A percentile compares a stretch with the other conserved stretches of the same genome.
Evolutionary conservation across 2,113 vertebrate genomes (phyloP).

Genomic region (Passer domesticus): DNA sequence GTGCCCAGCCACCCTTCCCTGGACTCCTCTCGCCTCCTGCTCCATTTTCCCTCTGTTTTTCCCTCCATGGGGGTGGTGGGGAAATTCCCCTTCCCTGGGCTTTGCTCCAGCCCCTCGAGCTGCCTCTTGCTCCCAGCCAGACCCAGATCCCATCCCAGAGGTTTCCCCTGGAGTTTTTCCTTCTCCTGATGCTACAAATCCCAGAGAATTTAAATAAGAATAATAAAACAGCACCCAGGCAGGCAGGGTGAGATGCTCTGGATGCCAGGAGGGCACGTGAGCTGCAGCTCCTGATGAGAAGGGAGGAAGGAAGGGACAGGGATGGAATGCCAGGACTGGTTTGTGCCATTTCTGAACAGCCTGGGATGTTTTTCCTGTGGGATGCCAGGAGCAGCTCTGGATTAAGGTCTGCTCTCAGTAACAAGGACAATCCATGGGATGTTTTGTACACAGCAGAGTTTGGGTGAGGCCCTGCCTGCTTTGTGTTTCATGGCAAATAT

Average conservation of each 20-base stretch:
- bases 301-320: neutral
- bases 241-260: neutral
- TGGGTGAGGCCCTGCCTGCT: neutral
- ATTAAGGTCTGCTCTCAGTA: neutral
- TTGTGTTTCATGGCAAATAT: neutral
- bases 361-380: neutral
- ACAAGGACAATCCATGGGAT: accelerated
- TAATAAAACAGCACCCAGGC: accelerated
- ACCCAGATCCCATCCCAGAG: accelerated
- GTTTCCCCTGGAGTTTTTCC: accelerated
- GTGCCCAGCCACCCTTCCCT: neutral
- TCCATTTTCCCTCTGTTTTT: neutral
- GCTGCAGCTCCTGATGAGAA: neutral
- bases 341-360: neutral
- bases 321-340: neutral
- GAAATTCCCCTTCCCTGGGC: neutral
- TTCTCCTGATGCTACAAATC: neutral
- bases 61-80: accelerated
- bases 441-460: neutral
- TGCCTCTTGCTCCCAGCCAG: neutral
- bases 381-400: neutral
- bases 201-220: neutral
- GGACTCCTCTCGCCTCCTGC: accelerated
- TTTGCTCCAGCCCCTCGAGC: neutral
- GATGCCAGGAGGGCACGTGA: accelerated